These are phyloP conservation scores for Bombus vancouverensis DNA, from an alignment of 1,140 invertebrate genomes.

Conservation along the genomic window DNA sequence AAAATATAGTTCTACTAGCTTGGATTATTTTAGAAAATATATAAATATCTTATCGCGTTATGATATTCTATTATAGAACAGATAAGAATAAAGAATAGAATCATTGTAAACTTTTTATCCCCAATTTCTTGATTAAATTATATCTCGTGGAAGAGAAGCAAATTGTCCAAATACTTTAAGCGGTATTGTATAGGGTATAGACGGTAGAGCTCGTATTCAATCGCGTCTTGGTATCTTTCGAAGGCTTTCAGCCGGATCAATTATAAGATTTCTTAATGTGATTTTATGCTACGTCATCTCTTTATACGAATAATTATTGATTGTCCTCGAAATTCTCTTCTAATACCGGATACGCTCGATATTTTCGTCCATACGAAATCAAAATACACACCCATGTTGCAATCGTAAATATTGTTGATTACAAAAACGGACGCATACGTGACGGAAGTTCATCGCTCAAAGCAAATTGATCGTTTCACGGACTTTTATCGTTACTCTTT, in stretches of 20 bases:
- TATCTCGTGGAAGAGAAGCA: neutral
- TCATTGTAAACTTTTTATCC: neutral
- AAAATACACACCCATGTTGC: neutral
- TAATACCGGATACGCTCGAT: neutral
- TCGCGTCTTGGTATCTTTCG: neutral
- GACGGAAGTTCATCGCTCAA: neutral
- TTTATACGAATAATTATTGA: neutral
- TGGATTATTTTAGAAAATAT: too few species aligned
- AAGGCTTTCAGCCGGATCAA: constrained; percentile 11
- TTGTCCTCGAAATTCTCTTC: neutral
- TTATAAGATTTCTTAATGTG: constrained; percentile 31
- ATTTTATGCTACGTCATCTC: constrained; percentile 2
- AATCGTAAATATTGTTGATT: neutral
- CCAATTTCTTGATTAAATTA: neutral
- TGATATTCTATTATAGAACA: too few species aligned
- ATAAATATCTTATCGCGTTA: too few species aligned
- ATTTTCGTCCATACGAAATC: neutral
- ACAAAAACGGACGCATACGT: neutral
- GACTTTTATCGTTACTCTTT: neutral
- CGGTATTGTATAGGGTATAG: neutral
- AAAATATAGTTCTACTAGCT: too few species aligned
- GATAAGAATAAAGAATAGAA: neutral
- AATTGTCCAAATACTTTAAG: neutral
- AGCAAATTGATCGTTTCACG: neutral
- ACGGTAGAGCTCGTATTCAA: neutral